A percentile compares a stretch with the other conserved stretches of the same genome.
phyloP scores from a whole-genome alignment of 37 sponge, comb jelly and placozoan species.

The Ianthella basta region DNA sequence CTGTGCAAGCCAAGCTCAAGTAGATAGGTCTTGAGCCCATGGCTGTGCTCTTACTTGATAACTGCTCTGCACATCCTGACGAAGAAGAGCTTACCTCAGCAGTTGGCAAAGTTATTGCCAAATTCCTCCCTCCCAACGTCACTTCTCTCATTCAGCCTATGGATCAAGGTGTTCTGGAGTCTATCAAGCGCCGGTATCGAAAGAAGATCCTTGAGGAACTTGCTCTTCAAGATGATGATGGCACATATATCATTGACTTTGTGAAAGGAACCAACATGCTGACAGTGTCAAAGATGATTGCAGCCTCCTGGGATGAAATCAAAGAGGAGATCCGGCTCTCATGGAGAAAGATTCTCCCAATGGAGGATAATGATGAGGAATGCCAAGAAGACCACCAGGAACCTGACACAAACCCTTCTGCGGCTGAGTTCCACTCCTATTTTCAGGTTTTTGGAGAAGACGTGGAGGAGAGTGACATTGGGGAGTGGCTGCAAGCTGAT shows the following conservation, averaged over 20 bases:
- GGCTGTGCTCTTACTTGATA: constrained; percentile 64
- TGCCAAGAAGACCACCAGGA: neutral
- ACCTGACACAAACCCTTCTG: constrained; percentile 3
- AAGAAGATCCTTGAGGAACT: constrained; percentile 50
- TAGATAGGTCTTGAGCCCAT: constrained; percentile 37
- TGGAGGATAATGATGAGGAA: neutral
- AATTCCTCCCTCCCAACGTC: constrained; percentile 73
- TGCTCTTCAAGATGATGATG: constrained; percentile 60
- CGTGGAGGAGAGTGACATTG: constrained; percentile 20
- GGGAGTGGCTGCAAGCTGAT: constrained; percentile 29
- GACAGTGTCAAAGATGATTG: constrained; percentile 27
- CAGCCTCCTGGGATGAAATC: constrained; percentile 37
- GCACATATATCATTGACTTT: constrained; percentile 49
- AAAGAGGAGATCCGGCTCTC: constrained; percentile 11
- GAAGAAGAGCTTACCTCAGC: constrained; percentile 48
- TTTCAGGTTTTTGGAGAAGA: constrained; percentile 9
- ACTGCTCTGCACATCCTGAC: constrained; percentile 72
- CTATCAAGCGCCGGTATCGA: constrained; percentile 53
- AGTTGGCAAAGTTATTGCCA: constrained; percentile 53
- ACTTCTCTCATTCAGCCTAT: constrained; percentile 77
- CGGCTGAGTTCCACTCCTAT: neutral
- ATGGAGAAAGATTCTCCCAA: neutral
- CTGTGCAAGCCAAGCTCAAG: constrained; percentile 30
- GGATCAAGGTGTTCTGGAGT: constrained; percentile 74
- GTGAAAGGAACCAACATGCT: constrained; percentile 50